Evolutionary conservation across 2,888 invertebrate genomes (phyloP), one percentile per base, ranked within the genome.

Genomic region (Polydrusus cervinus): DNA sequence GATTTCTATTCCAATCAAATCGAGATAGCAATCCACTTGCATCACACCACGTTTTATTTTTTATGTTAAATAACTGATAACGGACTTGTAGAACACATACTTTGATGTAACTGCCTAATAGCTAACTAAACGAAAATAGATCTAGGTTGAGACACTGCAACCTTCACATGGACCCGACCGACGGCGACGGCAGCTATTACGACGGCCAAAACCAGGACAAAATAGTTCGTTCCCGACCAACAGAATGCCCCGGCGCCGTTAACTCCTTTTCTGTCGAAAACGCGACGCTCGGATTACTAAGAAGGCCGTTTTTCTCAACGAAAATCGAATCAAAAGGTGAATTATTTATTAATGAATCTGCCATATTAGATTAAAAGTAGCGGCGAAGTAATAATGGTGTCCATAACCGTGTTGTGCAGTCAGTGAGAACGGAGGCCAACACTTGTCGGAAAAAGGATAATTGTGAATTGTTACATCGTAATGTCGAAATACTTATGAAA

Each of bases 181-280:
- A n/a, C n/a, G n/a, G n/a, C 61, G 61, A 45, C 57, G 47, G 13
- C 14, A 14, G 53, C 69, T 49, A 10, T 20, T 61, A 61, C 38
- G 38, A 43, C 18, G 18, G 47, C 65, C 60, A 75, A 71, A 60
- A 45, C 45, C 70, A 64, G 70, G 69, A 74, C 49, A 53, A 62
- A 45, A 53, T 60, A 75, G 75, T 75, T 67, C 67, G 75, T 75
- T 75, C 68, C 71, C 67, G 71, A 71, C 62, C 67, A 75, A 67
- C 71, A 62, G 61, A 67, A 71, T 67, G 66, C 71, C 34, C 75
- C 61, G 71, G 66, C 70, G 16, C 55, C 75, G 71, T 67, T 71
- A 51, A 71, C 34, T 60, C 51, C 61, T 49, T 38, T 70, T 20
- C 47, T 43, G 38, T 18, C 62, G 45, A 45, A 62, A 43, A 45